Evolutionary conservation across 2,888 invertebrate species (phyloP).

Genomic region (Apodemia hepburni): DNA sequence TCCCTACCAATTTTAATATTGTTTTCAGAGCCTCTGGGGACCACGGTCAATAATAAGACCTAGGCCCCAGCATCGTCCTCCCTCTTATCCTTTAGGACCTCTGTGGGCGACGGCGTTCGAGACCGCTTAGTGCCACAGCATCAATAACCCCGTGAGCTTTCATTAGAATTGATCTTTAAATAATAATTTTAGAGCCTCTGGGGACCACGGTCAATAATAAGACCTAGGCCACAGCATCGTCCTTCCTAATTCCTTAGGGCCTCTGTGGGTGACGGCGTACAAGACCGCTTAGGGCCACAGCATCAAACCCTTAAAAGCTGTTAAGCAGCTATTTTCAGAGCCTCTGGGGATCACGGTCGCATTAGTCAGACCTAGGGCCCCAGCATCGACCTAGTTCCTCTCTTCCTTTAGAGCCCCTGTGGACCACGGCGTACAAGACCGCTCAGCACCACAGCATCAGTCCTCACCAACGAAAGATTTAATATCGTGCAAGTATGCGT

Average conservation of each 20-base stretch:
- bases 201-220: constrained; percentile 4
- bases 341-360: background rate
- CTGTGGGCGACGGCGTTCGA: constrained; percentile 28
- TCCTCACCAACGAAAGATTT: background rate
- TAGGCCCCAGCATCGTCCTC: constrained; percentile 2
- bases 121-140: constrained; percentile 28
- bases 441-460: constrained; percentile 26
- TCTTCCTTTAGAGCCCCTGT: constrained; percentile 21
- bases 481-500: no score
- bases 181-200: no score
- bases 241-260: constrained; percentile 13
- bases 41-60: background rate
- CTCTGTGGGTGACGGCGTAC: constrained; percentile 28
- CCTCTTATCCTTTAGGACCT: constrained; percentile 12
- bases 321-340: constrained; percentile 2
- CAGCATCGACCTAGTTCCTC: background rate
- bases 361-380: background rate
- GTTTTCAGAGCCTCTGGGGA: constrained; percentile 9
- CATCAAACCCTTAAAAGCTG: constrained; percentile 18
- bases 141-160: constrained; percentile 3
- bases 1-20: background rate
- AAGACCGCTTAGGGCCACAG: constrained; percentile 27
- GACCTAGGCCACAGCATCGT: constrained; percentile 4
- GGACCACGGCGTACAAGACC: constrained; percentile 29
- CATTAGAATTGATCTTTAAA: background rate